Evolutionary conservation across 1,140 invertebrate species (phyloP).

Genomic region (Cydia amplana): DNA sequence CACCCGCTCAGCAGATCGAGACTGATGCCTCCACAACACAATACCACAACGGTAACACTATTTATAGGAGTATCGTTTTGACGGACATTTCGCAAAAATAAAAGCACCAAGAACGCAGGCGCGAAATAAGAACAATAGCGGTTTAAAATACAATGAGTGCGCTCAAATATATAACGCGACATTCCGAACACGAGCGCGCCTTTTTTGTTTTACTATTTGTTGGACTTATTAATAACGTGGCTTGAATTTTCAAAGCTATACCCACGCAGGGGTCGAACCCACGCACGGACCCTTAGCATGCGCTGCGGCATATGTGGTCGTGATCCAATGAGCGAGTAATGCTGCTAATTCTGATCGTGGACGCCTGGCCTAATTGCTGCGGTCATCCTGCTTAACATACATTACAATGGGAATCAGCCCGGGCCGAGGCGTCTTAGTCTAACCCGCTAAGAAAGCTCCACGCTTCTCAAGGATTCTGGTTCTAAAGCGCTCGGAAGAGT

Average conservation of each 20-base stretch:
- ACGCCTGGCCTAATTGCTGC: conserved; percentile 65
- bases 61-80: conserved; percentile 45
- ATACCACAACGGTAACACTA: conserved; percentile 36
- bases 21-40: conserved; percentile 31
- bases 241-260: conserved; percentile 58
- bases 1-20: conserved; percentile 15
- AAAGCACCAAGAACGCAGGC: conserved; percentile 50
- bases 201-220: conserved; percentile 70
- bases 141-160: conserved; percentile 77
- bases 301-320: conserved; percentile 53
- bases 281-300: conserved; percentile 48
- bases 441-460: conserved; percentile 44
- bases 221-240: conserved; percentile 71
- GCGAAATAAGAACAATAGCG: conserved; percentile 74
- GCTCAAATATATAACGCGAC: conserved; percentile 71
- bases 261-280: conserved; percentile 39
- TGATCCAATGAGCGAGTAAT: conserved; percentile 55
- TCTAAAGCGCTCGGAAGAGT: conserved; percentile 37
- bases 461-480: conserved; percentile 33
- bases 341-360: conserved; percentile 63
- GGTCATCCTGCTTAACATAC: conserved; percentile 68
- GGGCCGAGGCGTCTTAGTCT: conserved; percentile 58
- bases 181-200: conserved; percentile 73
- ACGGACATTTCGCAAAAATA: conserved; percentile 41
- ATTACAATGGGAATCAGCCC: conserved; percentile 70